Evolutionary conservation across 2,888 invertebrate genomes (phyloP).

Genomic region (Neocrepidodera transversa): DNA sequence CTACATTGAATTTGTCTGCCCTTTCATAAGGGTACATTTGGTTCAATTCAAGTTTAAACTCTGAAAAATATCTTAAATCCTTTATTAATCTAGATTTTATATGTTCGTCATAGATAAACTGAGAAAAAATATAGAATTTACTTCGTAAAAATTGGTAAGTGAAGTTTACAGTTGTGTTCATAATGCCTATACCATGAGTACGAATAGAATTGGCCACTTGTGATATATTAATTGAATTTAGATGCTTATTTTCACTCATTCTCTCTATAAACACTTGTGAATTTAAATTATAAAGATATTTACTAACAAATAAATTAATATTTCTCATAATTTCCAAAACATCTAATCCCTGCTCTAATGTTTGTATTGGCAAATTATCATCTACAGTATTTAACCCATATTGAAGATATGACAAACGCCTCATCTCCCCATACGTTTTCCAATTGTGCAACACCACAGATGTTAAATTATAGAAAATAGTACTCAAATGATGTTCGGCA

Average conservation of each 20-base stretch:
- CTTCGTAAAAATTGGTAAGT: slow-evolving; percentile 93
- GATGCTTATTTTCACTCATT: slow-evolving; percentile 87
- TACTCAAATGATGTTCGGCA: slow-evolving; percentile 91
- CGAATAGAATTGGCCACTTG: slow-evolving; percentile 97
- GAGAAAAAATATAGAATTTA: slow-evolving; percentile 93
- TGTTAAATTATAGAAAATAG: slow-evolving; percentile 95
- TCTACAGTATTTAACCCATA: slow-evolving; percentile 84
- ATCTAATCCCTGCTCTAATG: slow-evolving; percentile 95
- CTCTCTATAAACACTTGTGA: slow-evolving; percentile 96
- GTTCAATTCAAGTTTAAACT: slow-evolving; percentile 70
- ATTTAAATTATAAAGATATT: slow-evolving; percentile 94
- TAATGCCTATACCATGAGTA: slow-evolving; percentile 95
- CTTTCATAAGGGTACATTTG: slow-evolving; percentile 85
- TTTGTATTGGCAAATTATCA: slow-evolving; percentile 94
- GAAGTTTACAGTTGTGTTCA: slow-evolving; percentile 71
- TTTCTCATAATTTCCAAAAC: slow-evolving; percentile 97
- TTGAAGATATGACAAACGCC: slow-evolving; percentile 86
- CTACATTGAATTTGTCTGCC: slow-evolving; percentile 92
- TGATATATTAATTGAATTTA: slow-evolving; percentile 93
- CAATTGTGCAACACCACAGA: slow-evolving; percentile 97
- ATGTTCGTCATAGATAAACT: slow-evolving; percentile 97
- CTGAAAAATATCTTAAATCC: slow-evolving; percentile 83
- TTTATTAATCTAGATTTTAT: slow-evolving; percentile 93
- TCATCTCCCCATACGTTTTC: slow-evolving; percentile 97
- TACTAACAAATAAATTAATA: slow-evolving; percentile 91